phyloP scores from a whole-genome alignment of 2,113 vertebrate species.

The Opisthocomus hoazin region DNA sequence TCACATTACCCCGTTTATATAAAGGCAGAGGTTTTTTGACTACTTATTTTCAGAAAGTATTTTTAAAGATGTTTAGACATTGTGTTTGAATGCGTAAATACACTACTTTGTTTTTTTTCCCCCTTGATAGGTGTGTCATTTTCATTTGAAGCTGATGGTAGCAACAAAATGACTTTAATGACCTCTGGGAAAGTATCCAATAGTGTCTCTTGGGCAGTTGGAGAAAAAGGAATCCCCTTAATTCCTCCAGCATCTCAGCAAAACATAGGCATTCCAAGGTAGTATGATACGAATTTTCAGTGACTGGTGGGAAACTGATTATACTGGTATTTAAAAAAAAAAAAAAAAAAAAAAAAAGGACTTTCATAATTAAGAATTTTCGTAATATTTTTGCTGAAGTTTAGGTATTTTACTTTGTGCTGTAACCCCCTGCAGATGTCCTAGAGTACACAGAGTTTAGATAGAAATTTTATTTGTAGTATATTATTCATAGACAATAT shows the following conservation, averaged over 20 bases:
- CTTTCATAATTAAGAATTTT: not conserved
- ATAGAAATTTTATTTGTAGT: not conserved
- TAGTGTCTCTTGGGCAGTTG: constrained; percentile 88
- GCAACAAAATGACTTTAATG: constrained; percentile 83
- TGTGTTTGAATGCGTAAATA: not conserved
- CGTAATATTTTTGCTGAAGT: not conserved
- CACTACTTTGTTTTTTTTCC: not conserved
- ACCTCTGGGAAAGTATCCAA: constrained; percentile 93
- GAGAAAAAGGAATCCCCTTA: constrained; percentile 83
- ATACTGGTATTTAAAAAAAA: not conserved
- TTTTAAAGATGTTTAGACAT: not conserved
- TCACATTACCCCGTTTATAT: not conserved
- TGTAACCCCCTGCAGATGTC: not conserved
- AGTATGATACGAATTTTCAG: not conserved
- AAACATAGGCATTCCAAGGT: constrained; percentile 78
- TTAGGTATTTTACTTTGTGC: not conserved
- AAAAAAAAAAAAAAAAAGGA: accelerated
- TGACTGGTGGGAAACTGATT: not conserved
- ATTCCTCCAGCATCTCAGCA: constrained; percentile 81
- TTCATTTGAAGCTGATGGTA: constrained; percentile 90
- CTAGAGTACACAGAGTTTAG: not conserved
- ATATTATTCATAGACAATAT: not conserved
- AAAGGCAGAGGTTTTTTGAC: not conserved
- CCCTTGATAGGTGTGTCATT: constrained; percentile 82
- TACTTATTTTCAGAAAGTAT: not conserved